Base-by-base conservation (phyloP, 1,140 invertebrate genomes). In the Leptinotarsa lineolata region DNA sequence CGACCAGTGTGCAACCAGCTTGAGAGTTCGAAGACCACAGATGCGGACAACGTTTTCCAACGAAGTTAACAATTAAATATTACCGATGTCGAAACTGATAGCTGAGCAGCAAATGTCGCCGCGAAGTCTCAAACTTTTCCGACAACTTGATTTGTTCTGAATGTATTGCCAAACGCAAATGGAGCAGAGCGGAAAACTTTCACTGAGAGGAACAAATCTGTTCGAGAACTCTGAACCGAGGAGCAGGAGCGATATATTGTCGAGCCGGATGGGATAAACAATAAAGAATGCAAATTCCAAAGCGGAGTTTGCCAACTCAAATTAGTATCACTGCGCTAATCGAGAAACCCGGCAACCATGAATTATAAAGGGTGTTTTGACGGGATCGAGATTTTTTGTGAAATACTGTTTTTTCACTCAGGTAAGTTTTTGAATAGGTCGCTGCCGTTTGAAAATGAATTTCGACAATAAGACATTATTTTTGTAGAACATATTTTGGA, bases 141-240 rank as follows among this genome's bases (percentile, higher is more conserved):
- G 66, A 68, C 66, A 68, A 68, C 66, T 68, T 68, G 30, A 68
- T 68, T 68, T 68, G 66, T 68, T 48, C 45, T 44, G 39, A 46
- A 18, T 20, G 66, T 46, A 68, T 48, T 11, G n/a, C 66, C 16
- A 18, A 45, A 68, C 45, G 66, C 66, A 68, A 48, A 68, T 68
- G 66, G 20, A 68, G 45, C 44, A 12, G 39, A 16, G n/a, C 13
- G 16, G 24, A 18, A 64, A 22, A 64, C 61, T 54, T 54, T 54
- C 48, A 54, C 48, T 54, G 48, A 54, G 48, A 54, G n/a, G 48
- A 54, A 54, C 48, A 54, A 54, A 54, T 54, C 15, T 54, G 48
- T 18, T 54, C 15, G 15, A 54, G 30, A 54, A 54, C 48, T 54
- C n/a, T n/a, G 48, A 54, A 54, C 48, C 4, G 16, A 11, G 39